phyloP scores from a whole-genome alignment of 2,888 invertebrate genomes.

The Tiliacea citrago region DNA sequence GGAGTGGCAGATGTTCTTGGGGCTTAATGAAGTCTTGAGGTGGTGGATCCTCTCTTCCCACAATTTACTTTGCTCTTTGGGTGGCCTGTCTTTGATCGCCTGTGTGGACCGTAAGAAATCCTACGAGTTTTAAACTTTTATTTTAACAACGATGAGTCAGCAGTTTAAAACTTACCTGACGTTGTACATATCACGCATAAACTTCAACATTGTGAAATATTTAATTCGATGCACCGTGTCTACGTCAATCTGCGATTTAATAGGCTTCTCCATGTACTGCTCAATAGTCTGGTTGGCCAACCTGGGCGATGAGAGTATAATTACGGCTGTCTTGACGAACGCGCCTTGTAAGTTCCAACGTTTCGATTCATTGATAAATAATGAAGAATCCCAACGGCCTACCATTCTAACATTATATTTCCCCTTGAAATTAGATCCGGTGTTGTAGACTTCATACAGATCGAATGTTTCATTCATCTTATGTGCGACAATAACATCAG shows the following conservation, averaged over 20 bases:
- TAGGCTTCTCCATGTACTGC: conserved; percentile 84
- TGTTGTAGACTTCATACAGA: conserved; percentile 89
- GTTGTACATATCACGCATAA: conserved; percentile 92
- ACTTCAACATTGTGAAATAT: conserved; percentile 89
- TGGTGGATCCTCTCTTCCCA: too few species aligned
- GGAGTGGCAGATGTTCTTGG: too few species aligned
- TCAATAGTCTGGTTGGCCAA: conserved; percentile 84
- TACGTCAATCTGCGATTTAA: conserved; percentile 83
- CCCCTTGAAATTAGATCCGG: conserved; percentile 89
- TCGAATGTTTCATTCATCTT: conserved; percentile 66
- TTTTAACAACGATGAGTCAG: not conserved
- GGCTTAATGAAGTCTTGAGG: too few species aligned
- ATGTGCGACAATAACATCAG: conserved; percentile 83
- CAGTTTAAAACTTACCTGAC: conserved; percentile 89
- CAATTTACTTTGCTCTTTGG: too few species aligned
- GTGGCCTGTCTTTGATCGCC: too few species aligned
- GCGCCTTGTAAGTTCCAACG: conserved; percentile 90
- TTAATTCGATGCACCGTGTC: conserved; percentile 93
- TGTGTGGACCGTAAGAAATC: too few species aligned
- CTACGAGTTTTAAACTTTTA: too few species aligned
- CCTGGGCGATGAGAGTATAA: conserved; percentile 77
- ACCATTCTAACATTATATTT: conserved; percentile 83
- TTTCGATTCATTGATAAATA: conserved; percentile 79
- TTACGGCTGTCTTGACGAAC: conserved; percentile 89
- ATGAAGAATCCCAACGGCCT: conserved; percentile 84